Conservation (phyloP, 2,888 invertebrate genomes). For the Dicranocentrus wangi region DNA sequence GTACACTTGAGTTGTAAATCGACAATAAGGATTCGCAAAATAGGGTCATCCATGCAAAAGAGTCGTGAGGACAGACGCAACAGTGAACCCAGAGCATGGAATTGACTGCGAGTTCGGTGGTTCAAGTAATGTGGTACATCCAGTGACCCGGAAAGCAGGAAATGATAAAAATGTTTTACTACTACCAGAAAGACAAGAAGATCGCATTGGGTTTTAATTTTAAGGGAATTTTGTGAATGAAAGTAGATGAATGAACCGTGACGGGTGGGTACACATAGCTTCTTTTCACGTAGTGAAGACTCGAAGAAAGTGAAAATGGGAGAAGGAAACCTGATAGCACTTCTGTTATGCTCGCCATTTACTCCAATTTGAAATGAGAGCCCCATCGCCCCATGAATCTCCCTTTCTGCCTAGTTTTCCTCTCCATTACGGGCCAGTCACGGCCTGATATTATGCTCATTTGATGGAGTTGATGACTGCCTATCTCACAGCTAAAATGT, state of each 20-base stretch:
- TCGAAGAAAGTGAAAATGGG: conserved; percentile 8
- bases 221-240: conserved; percentile 62
- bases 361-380: not conserved
- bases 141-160: not conserved
- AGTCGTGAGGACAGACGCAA: no score
- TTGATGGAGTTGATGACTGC: no score
- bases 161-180: not conserved
- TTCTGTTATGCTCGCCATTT: not conserved
- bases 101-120: no score
- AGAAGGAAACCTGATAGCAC: not conserved
- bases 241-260: conserved; percentile 52
- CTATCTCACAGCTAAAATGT: no score
- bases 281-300: not conserved
- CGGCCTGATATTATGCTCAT: no score
- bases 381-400: no score
- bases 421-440: not conserved
- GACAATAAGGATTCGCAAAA: no score
- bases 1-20: no score
- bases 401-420: not conserved
- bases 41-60: no score
- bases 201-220: no score
- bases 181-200: no score
- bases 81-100: no score
- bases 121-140: not conserved
- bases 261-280: conserved; percentile 10